Conservation (phyloP, 2,113 vertebrate genomes). For the Cryptomyrus ogoouensis region DNA sequence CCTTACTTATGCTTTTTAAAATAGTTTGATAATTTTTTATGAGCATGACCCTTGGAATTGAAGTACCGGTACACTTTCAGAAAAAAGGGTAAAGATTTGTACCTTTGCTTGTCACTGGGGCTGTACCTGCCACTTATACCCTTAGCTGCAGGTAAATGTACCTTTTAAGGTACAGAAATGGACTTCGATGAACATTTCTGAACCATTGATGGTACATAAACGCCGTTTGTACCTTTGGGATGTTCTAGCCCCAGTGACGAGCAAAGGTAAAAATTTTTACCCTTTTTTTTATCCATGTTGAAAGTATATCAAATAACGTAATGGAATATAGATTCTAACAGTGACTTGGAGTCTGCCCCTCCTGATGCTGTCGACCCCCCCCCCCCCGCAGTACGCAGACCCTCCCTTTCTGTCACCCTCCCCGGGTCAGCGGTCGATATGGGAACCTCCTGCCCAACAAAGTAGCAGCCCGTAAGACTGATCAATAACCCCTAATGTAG, state of each 20-base stretch:
- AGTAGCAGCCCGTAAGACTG: conserved; percentile 50
- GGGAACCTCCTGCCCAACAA: conserved; percentile 52
- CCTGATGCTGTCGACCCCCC: neutral
- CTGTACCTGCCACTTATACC: no score
- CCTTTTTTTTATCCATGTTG: neutral
- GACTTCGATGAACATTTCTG: no score
- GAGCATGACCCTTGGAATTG: neutral
- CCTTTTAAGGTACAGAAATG: no score
- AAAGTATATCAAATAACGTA: neutral
- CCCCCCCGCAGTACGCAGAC: neutral
- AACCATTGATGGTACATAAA: no score
- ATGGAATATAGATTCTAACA: neutral
- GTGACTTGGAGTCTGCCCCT: neutral
- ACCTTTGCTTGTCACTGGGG: no score
- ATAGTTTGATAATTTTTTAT: neutral
- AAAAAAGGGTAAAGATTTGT: no score
- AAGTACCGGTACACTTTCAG: neutral
- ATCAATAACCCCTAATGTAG: conserved; percentile 64
- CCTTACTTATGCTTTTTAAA: neutral
- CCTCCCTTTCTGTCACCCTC: conserved; percentile 18
- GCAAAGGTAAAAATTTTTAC: no score
- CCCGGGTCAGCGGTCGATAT: conserved; percentile 57
- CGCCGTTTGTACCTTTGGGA: no score
- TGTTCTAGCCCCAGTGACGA: no score
- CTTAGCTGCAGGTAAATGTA: no score